Evolutionary conservation across 2,888 invertebrate genomes (phyloP), one percentile per base, ranked within the genome.

Genomic region (Drosophila macrospina): DNA sequence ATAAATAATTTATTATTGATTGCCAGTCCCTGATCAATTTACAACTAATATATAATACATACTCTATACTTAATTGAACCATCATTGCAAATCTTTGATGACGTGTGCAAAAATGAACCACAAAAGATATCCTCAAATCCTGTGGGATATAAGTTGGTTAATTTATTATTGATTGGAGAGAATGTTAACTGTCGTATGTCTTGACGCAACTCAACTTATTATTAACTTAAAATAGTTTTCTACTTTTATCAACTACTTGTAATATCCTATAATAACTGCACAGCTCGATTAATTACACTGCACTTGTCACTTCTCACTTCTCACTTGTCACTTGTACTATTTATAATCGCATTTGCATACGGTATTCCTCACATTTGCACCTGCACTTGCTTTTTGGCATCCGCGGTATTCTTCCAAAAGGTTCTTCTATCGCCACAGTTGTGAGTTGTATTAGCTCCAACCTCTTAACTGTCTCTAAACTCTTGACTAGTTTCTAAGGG

Each of bases 391-490:
- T 66, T 79, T 79, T 79, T 63, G 70, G 73, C 69, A 79, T 71
- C 73, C 62, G 79, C 75, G 72, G 74, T 57, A 74, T 62, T 69
- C 67, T 48, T 32, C 47, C 13, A 10, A 41, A 75, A 67, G 63
- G 66, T 59, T 62, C 52, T 32, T 64, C 26, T 20, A 44, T 83
- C 89, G 86, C 84, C 89, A 89, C 86, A 86, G 81, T 87, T 89
- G 89, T 89, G 80, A 84, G 86, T 80, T 84, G 84, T 75, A 51
- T 55, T 4, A 59, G 67, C 63, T 66, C 56, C n/a, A 54, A 39
- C 68, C 64, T 37, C 59, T 52, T 42, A 36, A 65, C 61, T 42
- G 56, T 48, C 39, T 47, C 10, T 16, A 36, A 52, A 15, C 15
- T n/a, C 8, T 37, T 34, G 54, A 20, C 59, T 66, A 56, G 51